These are phyloP conservation scores for Halcyon smyrnensis DNA, from an alignment of 2,797 vertebrate species.

Conservation along the genomic window DNA sequence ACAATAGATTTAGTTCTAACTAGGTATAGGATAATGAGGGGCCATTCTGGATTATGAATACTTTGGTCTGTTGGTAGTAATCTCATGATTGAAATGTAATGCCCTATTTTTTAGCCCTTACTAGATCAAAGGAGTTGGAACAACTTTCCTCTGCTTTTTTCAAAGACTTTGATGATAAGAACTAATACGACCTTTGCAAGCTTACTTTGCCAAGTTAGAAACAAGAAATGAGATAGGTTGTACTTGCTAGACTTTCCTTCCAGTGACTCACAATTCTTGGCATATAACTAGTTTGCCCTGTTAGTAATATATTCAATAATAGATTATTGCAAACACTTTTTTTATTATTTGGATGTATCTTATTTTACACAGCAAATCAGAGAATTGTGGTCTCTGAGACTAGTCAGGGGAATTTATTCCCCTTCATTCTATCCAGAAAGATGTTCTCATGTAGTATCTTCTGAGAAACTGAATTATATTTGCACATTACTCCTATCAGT, in stretches of 20 bases:
- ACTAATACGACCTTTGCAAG: neutral
- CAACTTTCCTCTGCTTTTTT: neutral
- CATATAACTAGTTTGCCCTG: neutral
- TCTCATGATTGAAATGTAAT: neutral
- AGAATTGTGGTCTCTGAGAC: neutral
- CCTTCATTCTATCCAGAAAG: neutral
- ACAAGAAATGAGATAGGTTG: neutral
- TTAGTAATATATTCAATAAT: neutral
- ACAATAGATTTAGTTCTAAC: neutral
- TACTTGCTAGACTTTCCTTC: neutral
- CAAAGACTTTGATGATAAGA: neutral
- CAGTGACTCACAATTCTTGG: neutral
- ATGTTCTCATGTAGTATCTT: neutral
- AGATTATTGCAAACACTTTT: neutral
- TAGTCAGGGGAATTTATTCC: neutral
- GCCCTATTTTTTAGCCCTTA: neutral
- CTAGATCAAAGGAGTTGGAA: neutral
- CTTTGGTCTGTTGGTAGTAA: neutral
- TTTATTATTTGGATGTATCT: neutral
- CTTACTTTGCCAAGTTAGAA: neutral
- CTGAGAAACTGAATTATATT: neutral
- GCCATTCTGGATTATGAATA: neutral
- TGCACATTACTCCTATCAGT: neutral
- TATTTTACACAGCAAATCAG: neutral
- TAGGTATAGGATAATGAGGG: neutral